Percentiles rank a stretch among this genome's conserved stretches.
Conservation (phyloP, 37 sponge, comb jelly and placozoan genomes). For the Diacarnus erythraeanus region DNA sequence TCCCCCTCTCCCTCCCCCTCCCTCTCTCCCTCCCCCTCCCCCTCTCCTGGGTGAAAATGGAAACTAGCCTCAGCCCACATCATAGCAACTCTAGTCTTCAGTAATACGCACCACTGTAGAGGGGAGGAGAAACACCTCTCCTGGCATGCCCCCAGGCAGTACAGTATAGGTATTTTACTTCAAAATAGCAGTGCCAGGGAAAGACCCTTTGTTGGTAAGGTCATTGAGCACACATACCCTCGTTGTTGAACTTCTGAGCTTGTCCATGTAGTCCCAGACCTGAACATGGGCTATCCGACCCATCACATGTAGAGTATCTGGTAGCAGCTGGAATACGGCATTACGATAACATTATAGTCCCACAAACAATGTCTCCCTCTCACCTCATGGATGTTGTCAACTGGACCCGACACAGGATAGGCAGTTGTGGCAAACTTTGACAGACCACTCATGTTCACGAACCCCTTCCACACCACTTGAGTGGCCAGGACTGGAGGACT, state of each 20-base stretch:
- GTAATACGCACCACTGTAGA: too few species aligned
- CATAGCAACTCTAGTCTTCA: too few species aligned
- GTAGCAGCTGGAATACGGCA: conserved; percentile 45
- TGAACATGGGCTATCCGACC: conserved; percentile 69
- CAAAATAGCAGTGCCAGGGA: too few species aligned
- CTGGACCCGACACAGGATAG: conserved; percentile 56
- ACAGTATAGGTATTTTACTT: too few species aligned
- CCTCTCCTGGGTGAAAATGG: too few species aligned
- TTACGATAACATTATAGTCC: background rate
- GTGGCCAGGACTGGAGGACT: background rate
- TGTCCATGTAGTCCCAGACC: conserved; percentile 84
- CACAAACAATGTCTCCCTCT: background rate
- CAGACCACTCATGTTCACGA: conserved; percentile 53
- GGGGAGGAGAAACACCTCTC: too few species aligned
- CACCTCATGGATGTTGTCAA: conserved; percentile 53
- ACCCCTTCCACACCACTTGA: conserved; percentile 64
- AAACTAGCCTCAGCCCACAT: too few species aligned
- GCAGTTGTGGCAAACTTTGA: conserved; percentile 63
- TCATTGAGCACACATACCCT: conserved; percentile 61
- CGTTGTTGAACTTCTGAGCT: conserved; percentile 50
- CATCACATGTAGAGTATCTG: conserved; percentile 53
- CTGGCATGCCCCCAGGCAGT: too few species aligned
- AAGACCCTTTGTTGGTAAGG: too few species aligned
- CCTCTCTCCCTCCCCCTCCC: too few species aligned
- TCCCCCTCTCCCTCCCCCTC: too few species aligned